A percentile compares a stretch with the other conserved stretches of the same genome.
Conservation (phyloP, 2,113 vertebrate genomes). For the Ictidomys tridecemlineatus region DNA sequence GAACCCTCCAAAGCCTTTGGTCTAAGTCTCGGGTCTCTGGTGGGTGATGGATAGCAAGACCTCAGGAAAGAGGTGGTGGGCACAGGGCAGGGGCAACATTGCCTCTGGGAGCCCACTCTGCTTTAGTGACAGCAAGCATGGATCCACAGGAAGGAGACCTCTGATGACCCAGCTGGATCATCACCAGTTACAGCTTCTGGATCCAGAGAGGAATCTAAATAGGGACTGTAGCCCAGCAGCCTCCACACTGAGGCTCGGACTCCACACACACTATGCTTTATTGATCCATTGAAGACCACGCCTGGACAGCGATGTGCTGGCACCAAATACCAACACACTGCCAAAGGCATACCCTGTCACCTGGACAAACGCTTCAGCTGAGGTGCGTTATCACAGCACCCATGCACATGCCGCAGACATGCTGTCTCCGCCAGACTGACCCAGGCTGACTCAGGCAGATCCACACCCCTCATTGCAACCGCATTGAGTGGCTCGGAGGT, state of each 20-base stretch:
- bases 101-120: neutral
- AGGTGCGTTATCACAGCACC: neutral
- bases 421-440: neutral
- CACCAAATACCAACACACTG: too few relatives aligned
- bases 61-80: neutral
- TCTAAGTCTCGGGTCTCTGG: neutral
- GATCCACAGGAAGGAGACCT: neutral
- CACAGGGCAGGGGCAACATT: too few relatives aligned
- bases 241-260: neutral
- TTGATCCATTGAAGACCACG: neutral
- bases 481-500: neutral
- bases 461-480: neutral
- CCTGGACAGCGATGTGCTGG: neutral
- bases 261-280: neutral
- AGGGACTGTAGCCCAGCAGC: neutral
- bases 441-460: neutral
- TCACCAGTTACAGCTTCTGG: neutral
- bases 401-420: neutral
- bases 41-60: neutral
- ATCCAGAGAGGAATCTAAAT: neutral
- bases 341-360: neutral
- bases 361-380: neutral
- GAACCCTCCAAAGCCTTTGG: conserved; percentile 3
- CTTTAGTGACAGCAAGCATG: neutral
- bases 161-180: neutral